A percentile compares a stretch with the other conserved stretches of the same genome.
phyloP scores from a whole-genome alignment of 2,888 invertebrate species.

The Agrochola lota region DNA sequence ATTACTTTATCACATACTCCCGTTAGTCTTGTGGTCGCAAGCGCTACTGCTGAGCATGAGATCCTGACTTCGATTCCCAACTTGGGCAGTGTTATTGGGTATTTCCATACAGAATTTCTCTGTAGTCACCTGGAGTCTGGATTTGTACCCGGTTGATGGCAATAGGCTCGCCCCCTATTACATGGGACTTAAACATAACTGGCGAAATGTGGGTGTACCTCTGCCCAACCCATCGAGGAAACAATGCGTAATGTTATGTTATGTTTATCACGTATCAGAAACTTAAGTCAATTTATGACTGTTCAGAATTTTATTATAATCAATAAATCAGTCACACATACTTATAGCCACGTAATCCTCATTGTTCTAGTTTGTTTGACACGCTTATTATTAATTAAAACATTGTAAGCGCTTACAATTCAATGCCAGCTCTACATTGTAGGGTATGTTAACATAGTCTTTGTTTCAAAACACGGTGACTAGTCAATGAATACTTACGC shows the following conservation, averaged over 20 bases:
- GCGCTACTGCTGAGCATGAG: too few relatives aligned
- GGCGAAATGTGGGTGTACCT: too few relatives aligned
- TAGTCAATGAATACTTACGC: conserved; percentile 52
- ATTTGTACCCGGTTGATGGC: too few relatives aligned
- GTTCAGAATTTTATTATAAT: conserved; percentile 33
- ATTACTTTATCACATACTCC: not conserved
- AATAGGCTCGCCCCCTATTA: too few relatives aligned
- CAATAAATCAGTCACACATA: conserved; percentile 46
- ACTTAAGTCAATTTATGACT: not conserved
- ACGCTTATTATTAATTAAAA: conserved; percentile 54
- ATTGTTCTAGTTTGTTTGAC: conserved; percentile 51
- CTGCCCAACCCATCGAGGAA: too few relatives aligned
- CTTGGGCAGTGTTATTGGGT: too few relatives aligned
- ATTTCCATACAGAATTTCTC: too few relatives aligned
- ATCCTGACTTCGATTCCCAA: too few relatives aligned
- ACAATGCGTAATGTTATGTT: too few relatives aligned
- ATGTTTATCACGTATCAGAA: not conserved
- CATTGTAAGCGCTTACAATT: conserved; percentile 52
- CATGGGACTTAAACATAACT: too few relatives aligned
- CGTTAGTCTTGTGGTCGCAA: too few relatives aligned
- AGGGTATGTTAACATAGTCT: conserved; percentile 54
- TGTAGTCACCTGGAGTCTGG: too few relatives aligned
- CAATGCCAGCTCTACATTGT: conserved; percentile 57
- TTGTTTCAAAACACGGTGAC: conserved; percentile 65
- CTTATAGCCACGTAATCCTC: conserved; percentile 37